Evolutionary conservation across 2,113 vertebrate species (phyloP).

Genomic region (Rhegmatorhina hoffmannsi): DNA sequence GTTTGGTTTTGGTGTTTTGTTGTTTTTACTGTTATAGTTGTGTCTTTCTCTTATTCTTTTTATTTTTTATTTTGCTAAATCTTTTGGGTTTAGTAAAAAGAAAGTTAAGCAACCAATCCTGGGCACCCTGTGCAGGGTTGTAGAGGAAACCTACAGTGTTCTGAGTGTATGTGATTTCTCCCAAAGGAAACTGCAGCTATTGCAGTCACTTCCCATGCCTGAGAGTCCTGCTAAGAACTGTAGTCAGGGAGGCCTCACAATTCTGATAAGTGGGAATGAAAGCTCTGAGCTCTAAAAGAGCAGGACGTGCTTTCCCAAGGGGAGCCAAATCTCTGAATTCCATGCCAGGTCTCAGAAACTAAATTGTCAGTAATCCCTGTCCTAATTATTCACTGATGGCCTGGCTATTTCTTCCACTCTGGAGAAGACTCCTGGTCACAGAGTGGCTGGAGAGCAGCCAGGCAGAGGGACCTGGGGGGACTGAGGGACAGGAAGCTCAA

Average conservation of each 20-base stretch:
- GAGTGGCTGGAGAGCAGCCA: too few species aligned
- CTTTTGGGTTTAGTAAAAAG: background rate
- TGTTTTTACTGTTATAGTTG: background rate
- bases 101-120: background rate
- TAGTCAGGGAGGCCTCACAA: background rate
- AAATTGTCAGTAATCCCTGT: too few species aligned
- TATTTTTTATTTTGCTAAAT: background rate
- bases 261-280: background rate
- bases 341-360: background rate
- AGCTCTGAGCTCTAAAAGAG: background rate
- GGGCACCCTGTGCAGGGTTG: fast-evolving
- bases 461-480: too few species aligned
- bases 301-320: background rate
- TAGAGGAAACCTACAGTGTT: background rate
- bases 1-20: too few species aligned
- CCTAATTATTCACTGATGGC: too few species aligned
- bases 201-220: background rate
- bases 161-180: background rate
- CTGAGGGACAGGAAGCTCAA: too few species aligned
- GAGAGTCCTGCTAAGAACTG: background rate
- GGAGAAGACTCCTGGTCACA: background rate
- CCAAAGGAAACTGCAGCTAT: background rate
- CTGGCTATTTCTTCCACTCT: fast-evolving
- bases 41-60: background rate
- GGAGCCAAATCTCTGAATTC: background rate